Base-by-base conservation (phyloP, 2,888 invertebrate species). In the Pilophorus perplexus region DNA sequence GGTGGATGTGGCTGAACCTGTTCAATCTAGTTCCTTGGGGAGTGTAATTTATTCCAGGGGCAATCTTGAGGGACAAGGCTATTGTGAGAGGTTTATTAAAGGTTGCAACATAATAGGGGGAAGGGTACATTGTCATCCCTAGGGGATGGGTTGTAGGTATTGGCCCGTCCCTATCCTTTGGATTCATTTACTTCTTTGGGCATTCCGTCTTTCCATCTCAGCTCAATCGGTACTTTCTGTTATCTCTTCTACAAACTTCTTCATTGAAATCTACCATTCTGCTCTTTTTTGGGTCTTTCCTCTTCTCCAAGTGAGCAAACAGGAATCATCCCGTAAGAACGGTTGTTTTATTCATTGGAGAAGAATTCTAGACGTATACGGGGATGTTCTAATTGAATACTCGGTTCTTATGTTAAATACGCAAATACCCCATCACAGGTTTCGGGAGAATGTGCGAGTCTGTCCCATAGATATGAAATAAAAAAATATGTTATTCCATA, bases 41-140 rank as follows among this genome's bases (percentile, higher is more conserved):
- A 59, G 28, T 59, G 40, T 44, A 59, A 59, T 59, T 59, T 59
- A 59, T 59, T 59, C 59, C 27, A 16, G 27, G 59, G 59, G 59
- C 48, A 62, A 62, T 62, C 62, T 62, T 27, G 37, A 62, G 62
- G 59, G 59, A 59, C 59, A 46, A 20, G 16, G 46, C 48, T 33
- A 62, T 62, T 62, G 62, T 62, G 48, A n/a, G 48, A 28, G 50
- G 62, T 62, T 62, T 62, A 62, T 62, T 62, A 48, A 62, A 62
- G 62, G 62, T 57, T 62, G 22, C 46, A 14, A 27, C 59, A 59
- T 40, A 59, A 59, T 59, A 59, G 59, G 22, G 44, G 23, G 20
- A 27, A n/a, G 59, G 42, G 16, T 42, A 59, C 44, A 42, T 42
- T 59, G 59, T 59, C 59, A 59, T 59, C 59, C 42, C 46, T 46